Evolutionary conservation across 2,113 vertebrate species (phyloP).

Genomic region (Crypturellus undulatus): DNA sequence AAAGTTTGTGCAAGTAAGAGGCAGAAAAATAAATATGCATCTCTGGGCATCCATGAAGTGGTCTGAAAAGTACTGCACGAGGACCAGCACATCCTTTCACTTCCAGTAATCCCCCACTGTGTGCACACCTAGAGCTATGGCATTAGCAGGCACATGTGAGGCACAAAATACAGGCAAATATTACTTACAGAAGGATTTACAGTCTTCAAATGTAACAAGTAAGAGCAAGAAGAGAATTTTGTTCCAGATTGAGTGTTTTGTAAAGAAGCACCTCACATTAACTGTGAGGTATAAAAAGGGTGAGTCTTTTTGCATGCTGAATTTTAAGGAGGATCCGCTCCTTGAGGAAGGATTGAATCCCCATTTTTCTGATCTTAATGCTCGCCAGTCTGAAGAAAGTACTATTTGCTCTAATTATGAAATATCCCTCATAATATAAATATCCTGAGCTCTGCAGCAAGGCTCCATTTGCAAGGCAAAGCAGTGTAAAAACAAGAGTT

Average conservation of each 20-base stretch:
- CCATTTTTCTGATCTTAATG: neutral
- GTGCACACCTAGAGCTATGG: neutral
- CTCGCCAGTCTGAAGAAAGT: neutral
- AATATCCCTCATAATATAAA: conserved; percentile 40
- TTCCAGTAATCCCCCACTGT: neutral
- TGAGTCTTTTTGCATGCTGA: neutral
- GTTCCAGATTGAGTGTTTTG: neutral
- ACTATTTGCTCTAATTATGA: conserved; percentile 44
- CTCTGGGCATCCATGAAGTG: neutral
- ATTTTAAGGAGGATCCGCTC: neutral
- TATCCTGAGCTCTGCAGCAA: conserved; percentile 38
- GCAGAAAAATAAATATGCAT: neutral
- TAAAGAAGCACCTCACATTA: neutral
- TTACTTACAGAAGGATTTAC: neutral
- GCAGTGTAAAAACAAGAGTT: conserved; percentile 74
- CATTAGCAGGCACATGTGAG: neutral
- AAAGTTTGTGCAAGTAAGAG: neutral
- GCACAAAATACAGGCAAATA: neutral
- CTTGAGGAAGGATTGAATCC: neutral
- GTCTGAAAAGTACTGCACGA: neutral
- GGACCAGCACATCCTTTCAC: neutral
- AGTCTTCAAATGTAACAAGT: neutral
- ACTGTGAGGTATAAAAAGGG: neutral
- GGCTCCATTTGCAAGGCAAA: conserved; percentile 67
- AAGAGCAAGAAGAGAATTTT: neutral